Conservation (phyloP, 2,888 invertebrate genomes). For the Cephus spinipes region DNA sequence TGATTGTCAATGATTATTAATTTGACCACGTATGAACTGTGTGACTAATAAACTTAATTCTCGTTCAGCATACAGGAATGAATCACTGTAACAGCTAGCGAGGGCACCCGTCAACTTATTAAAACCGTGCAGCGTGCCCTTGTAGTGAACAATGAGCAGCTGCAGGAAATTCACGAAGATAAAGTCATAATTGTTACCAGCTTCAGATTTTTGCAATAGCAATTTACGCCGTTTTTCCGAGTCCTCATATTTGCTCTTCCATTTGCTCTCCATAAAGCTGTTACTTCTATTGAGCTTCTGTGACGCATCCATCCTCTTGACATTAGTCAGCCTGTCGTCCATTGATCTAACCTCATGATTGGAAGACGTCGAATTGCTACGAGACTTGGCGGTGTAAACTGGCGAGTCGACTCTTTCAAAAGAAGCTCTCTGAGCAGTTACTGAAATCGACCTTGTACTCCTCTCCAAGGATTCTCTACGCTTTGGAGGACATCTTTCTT, state of each 20-base stretch:
- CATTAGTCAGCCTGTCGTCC: conserved; percentile 9
- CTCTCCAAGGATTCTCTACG: conserved; percentile 48
- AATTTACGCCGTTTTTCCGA: conserved; percentile 77
- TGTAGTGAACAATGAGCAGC: neutral
- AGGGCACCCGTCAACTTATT: neutral
- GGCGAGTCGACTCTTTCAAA: conserved; percentile 54
- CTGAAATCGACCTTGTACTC: conserved; percentile 48
- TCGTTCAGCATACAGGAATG: conserved; percentile 37
- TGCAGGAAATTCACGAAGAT: neutral
- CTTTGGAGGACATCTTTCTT: conserved; percentile 46
- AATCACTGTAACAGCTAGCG: conserved; percentile 32
- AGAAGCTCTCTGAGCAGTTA: conserved; percentile 61
- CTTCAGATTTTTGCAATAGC: conserved; percentile 76
- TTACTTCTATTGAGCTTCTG: conserved; percentile 49
- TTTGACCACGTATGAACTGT: conserved; percentile 29
- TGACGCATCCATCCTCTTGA: conserved; percentile 27
- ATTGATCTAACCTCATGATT: neutral
- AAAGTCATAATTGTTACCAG: conserved; percentile 68
- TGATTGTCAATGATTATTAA: conserved; percentile 26
- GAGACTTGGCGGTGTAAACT: neutral
- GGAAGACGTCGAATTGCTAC: neutral
- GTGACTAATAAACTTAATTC: conserved; percentile 35
- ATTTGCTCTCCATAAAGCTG: conserved; percentile 60
- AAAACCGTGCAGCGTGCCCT: neutral
- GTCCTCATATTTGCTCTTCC: conserved; percentile 80